These are phyloP conservation scores for Percopsis omiscomaycus DNA, from an alignment of 2,797 vertebrate species.

Conservation along the genomic window DNA sequence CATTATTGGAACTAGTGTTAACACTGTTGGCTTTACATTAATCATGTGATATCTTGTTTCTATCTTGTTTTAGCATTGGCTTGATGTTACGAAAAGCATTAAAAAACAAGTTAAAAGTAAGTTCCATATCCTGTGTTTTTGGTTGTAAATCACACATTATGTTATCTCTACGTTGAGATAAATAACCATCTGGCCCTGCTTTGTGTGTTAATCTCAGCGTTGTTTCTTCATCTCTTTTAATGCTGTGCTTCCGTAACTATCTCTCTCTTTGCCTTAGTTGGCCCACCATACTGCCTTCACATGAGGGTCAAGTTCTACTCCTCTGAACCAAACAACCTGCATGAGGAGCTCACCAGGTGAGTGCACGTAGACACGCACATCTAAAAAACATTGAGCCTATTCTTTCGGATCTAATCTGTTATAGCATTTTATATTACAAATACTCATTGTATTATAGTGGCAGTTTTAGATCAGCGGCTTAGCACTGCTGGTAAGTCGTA, in stretches of 20 bases:
- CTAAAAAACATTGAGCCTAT: neutral
- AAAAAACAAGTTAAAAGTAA: slow-evolving; percentile 99
- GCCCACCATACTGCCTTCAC: slow-evolving; percentile 96
- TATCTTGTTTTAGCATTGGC: slow-evolving; percentile 86
- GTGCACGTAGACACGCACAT: neutral
- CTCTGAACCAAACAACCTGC: slow-evolving; percentile 96
- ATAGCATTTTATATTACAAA: neutral
- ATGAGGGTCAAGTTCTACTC: slow-evolving; percentile 98
- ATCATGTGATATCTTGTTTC: neutral
- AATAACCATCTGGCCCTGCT: neutral
- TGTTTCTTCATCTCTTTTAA: neutral
- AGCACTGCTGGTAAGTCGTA: no score
- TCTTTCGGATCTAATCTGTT: neutral
- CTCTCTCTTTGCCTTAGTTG: slow-evolving; percentile 75
- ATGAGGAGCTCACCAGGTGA: slow-evolving; percentile 95
- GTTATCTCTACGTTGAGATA: neutral
- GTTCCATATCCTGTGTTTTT: slow-evolving; percentile 51
- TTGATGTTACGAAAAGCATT: slow-evolving; percentile 97
- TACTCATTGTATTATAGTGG: neutral
- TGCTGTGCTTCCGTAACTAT: neutral
- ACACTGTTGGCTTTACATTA: neutral
- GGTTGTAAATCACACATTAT: neutral
- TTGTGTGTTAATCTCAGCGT: no score
- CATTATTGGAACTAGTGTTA: neutral
- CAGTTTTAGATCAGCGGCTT: no score